Base-by-base conservation (phyloP, 2,888 invertebrate species). In the Pammene aurita region DNA sequence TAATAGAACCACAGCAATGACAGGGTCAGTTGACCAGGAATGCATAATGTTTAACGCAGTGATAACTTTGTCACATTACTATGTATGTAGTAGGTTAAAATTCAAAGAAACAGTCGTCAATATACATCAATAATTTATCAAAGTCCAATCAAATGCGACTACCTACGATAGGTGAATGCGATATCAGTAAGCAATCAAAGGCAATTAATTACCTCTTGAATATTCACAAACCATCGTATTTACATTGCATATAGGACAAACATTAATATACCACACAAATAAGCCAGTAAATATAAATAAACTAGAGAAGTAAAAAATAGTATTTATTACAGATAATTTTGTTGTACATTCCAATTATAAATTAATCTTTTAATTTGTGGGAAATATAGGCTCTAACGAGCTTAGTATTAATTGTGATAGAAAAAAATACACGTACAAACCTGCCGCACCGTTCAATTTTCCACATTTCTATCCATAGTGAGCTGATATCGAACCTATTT, bases 401-500 rank as follows among this genome's bases (percentile, higher is more conserved):
- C 16, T 18, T 42, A 48, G n/a, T 52, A 54, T 38, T 56, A 48
- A 56, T 62, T 46, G 46, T 62, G 26, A 52, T 38, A 11, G 6
- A 66, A 60, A 11, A 58, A 38, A 66, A 26, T 14, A 57, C 60
- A 61, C 60, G 34, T 66, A 26, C 13, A 11, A 7, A 16, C n/a
- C 9, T 44, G 58, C 26, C 44, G 44, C 26, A 10, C 38, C 38
- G 38, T 52, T 64, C 35, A 42, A 64, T 42, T 52, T 68, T 44
- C 57, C 64, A 64, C 67, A 64, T 68, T 44, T 44, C 52, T 57
- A 58, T 67, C 62, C 46, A n/a, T 68, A 64, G 68, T 54, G 35
- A 65, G 55, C n/a, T 26, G 10, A 71, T 68, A 71, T 71, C 63
- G 57, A 1, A 54, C 71, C 69, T 65, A 71, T 70, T 72, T 70